Conservation (phyloP, 2,888 invertebrate genomes). For the Trichogramma evanescens region DNA sequence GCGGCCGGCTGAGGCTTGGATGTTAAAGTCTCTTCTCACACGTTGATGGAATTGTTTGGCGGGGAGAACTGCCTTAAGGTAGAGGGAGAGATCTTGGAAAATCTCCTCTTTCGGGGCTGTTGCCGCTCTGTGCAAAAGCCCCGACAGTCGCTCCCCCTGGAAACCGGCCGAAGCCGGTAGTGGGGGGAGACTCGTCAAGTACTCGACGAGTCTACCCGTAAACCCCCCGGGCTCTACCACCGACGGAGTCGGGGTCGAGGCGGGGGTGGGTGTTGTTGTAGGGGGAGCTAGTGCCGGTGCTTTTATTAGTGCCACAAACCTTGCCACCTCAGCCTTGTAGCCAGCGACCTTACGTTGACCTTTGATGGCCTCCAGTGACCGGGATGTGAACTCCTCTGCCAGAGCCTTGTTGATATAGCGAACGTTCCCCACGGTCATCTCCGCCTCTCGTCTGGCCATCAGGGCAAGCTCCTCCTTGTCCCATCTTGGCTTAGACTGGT, state of each 20-base stretch:
- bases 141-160: neutral
- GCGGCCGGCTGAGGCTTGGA: neutral
- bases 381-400: neutral
- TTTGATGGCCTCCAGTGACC: slow-evolving; percentile 14
- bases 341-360: neutral
- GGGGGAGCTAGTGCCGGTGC: no score
- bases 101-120: neutral
- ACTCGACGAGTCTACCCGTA: no score
- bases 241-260: no score
- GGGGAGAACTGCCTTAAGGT: neutral
- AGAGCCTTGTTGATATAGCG: slow-evolving; percentile 12
- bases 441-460: neutral
- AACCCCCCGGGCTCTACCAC: no score
- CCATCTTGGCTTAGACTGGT: neutral
- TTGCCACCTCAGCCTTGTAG: slow-evolving; percentile 1
- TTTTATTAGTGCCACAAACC: no score
- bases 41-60: no score
- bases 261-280: no score
- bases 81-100: neutral
- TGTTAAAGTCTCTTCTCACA: neutral
- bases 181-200: no score
- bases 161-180: no score
- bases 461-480: neutral
- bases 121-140: neutral
- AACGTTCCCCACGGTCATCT: neutral